Conservation (phyloP, 2,888 invertebrate species). For the Cheilosia vernalis region DNA sequence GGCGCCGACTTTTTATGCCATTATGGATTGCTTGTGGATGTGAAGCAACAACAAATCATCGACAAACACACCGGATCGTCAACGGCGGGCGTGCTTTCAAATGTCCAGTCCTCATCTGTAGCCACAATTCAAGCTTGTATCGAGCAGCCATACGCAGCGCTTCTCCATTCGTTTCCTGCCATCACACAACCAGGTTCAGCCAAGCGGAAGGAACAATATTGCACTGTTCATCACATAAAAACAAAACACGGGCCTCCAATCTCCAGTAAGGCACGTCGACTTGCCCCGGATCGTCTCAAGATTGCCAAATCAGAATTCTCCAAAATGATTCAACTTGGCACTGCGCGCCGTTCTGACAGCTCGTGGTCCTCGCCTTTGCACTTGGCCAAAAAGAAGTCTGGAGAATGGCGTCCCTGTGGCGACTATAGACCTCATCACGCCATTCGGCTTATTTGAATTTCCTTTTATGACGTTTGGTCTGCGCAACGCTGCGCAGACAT, state of each 20-base stretch:
- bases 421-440: slow-evolving; percentile 76
- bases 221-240: slow-evolving; percentile 24
- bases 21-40: no score
- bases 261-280: slow-evolving; percentile 25
- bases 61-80: slow-evolving; percentile 2
- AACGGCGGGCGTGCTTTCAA: slow-evolving; percentile 13
- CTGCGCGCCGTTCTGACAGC: background rate
- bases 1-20: no score
- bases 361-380: slow-evolving; percentile 29
- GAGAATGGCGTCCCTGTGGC: slow-evolving; percentile 51
- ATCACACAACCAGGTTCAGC: background rate
- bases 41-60: slow-evolving; percentile 27
- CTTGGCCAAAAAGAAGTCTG: slow-evolving; percentile 2
- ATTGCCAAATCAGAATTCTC: slow-evolving; percentile 37
- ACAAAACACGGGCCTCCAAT: slow-evolving; percentile 27
- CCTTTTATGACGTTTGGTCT: slow-evolving; percentile 79
- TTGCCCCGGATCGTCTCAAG: slow-evolving; percentile 35
- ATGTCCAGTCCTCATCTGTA: slow-evolving; percentile 25
- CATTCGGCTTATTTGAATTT: slow-evolving; percentile 80
- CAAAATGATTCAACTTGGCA: slow-evolving; percentile 43
- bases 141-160: slow-evolving; percentile 12
- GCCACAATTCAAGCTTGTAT: slow-evolving; percentile 7
- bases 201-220: slow-evolving; percentile 16
- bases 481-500: slow-evolving; percentile 79
- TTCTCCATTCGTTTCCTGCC: slow-evolving; percentile 3